phyloP scores from a whole-genome alignment of 2,797 vertebrate species.

The Myripristis jacobus region DNA sequence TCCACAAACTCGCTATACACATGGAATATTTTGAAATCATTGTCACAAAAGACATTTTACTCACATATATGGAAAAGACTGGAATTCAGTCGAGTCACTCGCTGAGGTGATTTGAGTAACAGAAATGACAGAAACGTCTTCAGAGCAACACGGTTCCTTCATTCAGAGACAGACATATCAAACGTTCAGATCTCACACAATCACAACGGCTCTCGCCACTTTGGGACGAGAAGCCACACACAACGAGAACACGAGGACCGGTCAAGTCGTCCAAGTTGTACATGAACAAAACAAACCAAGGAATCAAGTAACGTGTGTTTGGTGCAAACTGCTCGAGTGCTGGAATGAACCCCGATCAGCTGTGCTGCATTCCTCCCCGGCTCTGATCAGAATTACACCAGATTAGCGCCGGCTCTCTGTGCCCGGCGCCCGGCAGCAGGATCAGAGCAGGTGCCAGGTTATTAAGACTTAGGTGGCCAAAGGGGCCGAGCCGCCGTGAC shows the following conservation, averaged over 20 bases:
- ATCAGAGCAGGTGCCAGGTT: too few species aligned
- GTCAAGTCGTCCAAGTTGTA: slow-evolving; percentile 6
- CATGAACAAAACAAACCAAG: slow-evolving; percentile 20
- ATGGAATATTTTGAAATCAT: not conserved
- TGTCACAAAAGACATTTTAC: not conserved
- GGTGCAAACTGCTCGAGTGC: slow-evolving; percentile 13
- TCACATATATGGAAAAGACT: not conserved
- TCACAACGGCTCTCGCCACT: slow-evolving; percentile 1
- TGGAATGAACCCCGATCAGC: slow-evolving; percentile 19
- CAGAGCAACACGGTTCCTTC: slow-evolving; percentile 17
- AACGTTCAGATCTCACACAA: not conserved
- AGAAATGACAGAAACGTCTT: not conserved
- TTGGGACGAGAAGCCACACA: slow-evolving; percentile 7
- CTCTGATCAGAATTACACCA: slow-evolving; percentile 19
- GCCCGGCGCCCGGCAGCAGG: not conserved
- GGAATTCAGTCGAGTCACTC: not conserved
- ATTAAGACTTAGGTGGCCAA: too few species aligned
- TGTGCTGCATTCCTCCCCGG: slow-evolving; percentile 27
- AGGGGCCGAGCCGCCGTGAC: not conserved
- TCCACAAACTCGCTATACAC: not conserved
- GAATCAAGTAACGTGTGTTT: not conserved
- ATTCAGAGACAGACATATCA: slow-evolving; percentile 15
- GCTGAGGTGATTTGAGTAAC: slow-evolving; percentile 3
- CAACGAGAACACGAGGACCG: slow-evolving; percentile 3
- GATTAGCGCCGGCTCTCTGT: slow-evolving; percentile 8